Evolutionary conservation across 2,797 vertebrate species (phyloP).

Genomic region (Oceanodroma leucorhoa): DNA sequence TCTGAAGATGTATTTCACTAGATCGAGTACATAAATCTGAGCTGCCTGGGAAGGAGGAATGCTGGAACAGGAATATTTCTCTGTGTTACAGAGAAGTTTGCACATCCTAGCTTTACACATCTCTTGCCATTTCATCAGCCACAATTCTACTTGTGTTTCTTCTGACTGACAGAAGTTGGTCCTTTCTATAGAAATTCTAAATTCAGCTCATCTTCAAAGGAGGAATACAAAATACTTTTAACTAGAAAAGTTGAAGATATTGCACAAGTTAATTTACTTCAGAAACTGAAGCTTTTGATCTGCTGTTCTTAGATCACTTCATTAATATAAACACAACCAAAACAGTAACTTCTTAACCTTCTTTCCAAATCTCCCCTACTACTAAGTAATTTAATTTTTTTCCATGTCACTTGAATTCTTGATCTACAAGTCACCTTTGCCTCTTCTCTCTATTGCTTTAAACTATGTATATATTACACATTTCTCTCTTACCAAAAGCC

Average conservation of each 20-base stretch:
- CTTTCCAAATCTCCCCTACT: neutral
- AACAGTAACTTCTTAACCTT: neutral
- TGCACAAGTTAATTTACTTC: neutral
- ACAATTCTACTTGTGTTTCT: neutral
- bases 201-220: constrained; percentile 5
- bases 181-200: neutral
- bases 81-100: neutral
- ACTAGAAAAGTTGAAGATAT: neutral
- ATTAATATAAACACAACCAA: neutral
- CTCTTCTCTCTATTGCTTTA: neutral
- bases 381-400: neutral
- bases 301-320: neutral
- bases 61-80: neutral
- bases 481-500: neutral
- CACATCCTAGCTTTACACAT: neutral
- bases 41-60: neutral
- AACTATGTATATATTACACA: neutral
- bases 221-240: neutral
- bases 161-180: neutral
- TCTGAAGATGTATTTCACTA: neutral
- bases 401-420: neutral
- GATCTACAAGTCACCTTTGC: neutral
- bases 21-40: neutral
- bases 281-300: constrained; percentile 7
- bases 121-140: neutral